These are phyloP conservation scores for Hipparchia semele DNA, from an alignment of 2,888 invertebrate genomes.

Conservation along the genomic window DNA sequence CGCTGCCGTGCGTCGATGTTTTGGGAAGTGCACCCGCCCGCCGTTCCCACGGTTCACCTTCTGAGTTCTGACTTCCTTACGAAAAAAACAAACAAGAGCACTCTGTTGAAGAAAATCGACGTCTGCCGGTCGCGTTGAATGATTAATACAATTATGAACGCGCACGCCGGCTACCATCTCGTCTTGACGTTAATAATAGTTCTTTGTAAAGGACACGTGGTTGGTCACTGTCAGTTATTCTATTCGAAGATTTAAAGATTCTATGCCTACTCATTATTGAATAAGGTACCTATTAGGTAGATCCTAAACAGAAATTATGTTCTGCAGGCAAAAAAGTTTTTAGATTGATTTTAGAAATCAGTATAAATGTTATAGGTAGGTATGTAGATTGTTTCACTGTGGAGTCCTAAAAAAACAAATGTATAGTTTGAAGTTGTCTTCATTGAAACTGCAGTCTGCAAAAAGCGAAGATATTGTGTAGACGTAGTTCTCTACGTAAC, in stretches of 20 bases:
- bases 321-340: slow-evolving; percentile 3
- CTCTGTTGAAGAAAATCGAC: slow-evolving; percentile 83
- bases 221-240: slow-evolving; percentile 43
- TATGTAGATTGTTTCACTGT: slow-evolving; percentile 37
- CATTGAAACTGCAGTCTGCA: no score
- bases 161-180: slow-evolving; percentile 75
- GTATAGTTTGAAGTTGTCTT: no score
- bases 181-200: slow-evolving; percentile 71
- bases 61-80: slow-evolving; percentile 83
- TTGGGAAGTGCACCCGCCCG: slow-evolving; percentile 84
- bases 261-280: slow-evolving; percentile 31
- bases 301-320: not conserved
- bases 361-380: no score
- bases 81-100: slow-evolving; percentile 83
- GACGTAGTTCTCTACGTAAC: no score
- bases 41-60: slow-evolving; percentile 83
- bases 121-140: slow-evolving; percentile 81
- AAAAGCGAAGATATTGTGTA: no score
- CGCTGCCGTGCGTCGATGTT: slow-evolving; percentile 83
- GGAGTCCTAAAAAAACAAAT: not conserved
- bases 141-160: slow-evolving; percentile 83
- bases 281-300: slow-evolving; percentile 2
- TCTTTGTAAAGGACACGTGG: slow-evolving; percentile 79
- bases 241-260: slow-evolving; percentile 41
- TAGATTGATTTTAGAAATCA: slow-evolving; percentile 21